Percentiles rank a stretch among this genome's conserved stretches.
Evolutionary conservation across 1,140 invertebrate species (phyloP).

Genomic region (Eueides isabella): DNA sequence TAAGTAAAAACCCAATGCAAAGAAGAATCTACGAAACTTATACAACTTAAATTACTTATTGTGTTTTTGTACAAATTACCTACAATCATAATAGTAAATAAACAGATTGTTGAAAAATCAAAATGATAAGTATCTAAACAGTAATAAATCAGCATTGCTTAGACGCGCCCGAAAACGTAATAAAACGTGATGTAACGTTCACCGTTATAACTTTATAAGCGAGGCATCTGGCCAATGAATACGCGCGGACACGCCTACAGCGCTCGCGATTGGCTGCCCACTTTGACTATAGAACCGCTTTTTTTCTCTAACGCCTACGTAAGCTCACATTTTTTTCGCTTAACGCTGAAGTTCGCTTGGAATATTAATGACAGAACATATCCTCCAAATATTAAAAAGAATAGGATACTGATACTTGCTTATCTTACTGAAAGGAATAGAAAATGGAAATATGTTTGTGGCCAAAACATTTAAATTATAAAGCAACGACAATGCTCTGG

Average conservation of each 20-base stretch:
- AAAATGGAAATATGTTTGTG: too few relatives aligned
- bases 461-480: too few relatives aligned
- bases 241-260: conserved; percentile 68
- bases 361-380: conserved; percentile 29
- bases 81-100: not conserved
- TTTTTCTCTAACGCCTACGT: conserved; percentile 78
- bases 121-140: conserved; percentile 16
- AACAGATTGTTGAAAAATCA: not conserved
- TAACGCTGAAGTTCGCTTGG: conserved; percentile 41
- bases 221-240: conserved; percentile 66
- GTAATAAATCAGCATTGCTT: conserved; percentile 31
- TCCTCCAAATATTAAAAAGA: not conserved
- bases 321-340: conserved; percentile 53
- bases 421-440: too few relatives aligned
- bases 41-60: too few relatives aligned
- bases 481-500: too few relatives aligned
- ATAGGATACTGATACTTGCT: too few relatives aligned
- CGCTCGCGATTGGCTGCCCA: conserved; percentile 71
- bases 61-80: not conserved
- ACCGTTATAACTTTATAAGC: conserved; percentile 57
- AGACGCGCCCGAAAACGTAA: conserved; percentile 39
- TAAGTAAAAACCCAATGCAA: too few relatives aligned
- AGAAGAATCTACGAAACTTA: too few relatives aligned
- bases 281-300: conserved; percentile 80
- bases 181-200: conserved; percentile 47